Percentiles rank a stretch among this genome's conserved stretches.
phyloP scores from a whole-genome alignment of 2,797 vertebrate species.

The Anabacerthia variegaticeps region DNA sequence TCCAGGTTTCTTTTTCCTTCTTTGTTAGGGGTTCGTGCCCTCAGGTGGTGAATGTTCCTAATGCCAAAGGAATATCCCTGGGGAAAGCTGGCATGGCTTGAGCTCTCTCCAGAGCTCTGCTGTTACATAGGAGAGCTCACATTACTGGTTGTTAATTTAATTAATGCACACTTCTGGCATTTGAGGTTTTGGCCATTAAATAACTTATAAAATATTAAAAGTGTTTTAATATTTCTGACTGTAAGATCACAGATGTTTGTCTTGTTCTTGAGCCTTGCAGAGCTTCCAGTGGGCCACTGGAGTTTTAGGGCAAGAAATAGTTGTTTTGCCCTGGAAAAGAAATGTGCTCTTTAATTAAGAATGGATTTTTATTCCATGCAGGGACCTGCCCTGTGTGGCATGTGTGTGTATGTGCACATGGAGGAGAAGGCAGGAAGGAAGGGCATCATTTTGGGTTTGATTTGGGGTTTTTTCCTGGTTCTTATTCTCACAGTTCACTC shows the following conservation, averaged over 20 bases:
- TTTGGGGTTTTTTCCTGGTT: not conserved
- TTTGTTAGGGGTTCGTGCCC: not conserved
- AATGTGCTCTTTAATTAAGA: not conserved
- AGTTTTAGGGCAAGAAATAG: not conserved
- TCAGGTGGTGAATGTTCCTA: not conserved
- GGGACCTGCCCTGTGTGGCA: not conserved
- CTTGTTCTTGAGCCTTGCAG: not conserved
- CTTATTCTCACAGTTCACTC: not conserved
- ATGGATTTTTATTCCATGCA: not conserved
- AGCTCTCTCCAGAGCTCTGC: not conserved
- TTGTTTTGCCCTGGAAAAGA: not conserved
- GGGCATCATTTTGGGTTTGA: not conserved
- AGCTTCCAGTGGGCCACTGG: not conserved
- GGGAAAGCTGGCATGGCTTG: not conserved
- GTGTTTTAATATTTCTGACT: not conserved
- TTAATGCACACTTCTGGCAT: not conserved
- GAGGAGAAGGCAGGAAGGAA: not conserved
- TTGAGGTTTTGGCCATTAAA: not conserved
- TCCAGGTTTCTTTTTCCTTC: not conserved
- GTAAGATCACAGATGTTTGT: not conserved
- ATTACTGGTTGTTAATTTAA: not conserved
- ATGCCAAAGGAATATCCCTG: not conserved
- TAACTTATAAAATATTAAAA: not conserved
- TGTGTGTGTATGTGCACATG: not conserved
- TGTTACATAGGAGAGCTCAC: not conserved